These are phyloP conservation scores for Zelleria hepariella DNA, from an alignment of 2,888 invertebrate genomes.

Conservation along the genomic window DNA sequence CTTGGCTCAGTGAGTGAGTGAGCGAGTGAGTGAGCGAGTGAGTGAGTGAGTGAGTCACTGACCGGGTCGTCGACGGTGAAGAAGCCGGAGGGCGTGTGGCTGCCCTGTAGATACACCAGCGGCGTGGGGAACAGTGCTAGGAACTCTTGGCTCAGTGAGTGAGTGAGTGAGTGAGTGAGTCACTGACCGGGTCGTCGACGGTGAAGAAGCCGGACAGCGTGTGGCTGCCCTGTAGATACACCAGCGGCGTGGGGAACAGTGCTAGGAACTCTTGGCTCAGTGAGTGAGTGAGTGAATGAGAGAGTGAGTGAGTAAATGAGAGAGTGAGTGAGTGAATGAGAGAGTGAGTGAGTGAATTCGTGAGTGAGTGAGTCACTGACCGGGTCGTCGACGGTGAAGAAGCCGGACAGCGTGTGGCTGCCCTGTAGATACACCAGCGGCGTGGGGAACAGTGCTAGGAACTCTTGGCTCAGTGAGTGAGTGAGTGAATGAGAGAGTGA, in stretches of 20 bases:
- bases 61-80: conserved; percentile 95
- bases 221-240: conserved; percentile 92
- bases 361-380: too few species aligned
- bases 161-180: neutral
- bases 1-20: neutral
- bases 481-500: too few species aligned
- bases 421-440: conserved; percentile 92
- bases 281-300: too few species aligned
- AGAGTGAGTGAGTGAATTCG: too few species aligned
- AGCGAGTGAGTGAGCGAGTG: neutral
- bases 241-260: conserved; percentile 85
- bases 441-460: conserved; percentile 85
- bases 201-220: conserved; percentile 93
- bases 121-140: conserved; percentile 90
- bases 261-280: conserved; percentile 80
- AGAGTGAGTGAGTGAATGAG: too few species aligned
- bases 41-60: conserved; percentile 19
- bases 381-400: conserved; percentile 91
- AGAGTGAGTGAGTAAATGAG: too few species aligned
- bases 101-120: conserved; percentile 96
- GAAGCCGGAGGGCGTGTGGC: conserved; percentile 97
- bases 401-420: conserved; percentile 90
- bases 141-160: conserved; percentile 85
- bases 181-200: conserved; percentile 80
- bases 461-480: too few species aligned